Evolutionary conservation across 2,888 invertebrate genomes (phyloP).

Genomic region (Byasa hedistus): DNA sequence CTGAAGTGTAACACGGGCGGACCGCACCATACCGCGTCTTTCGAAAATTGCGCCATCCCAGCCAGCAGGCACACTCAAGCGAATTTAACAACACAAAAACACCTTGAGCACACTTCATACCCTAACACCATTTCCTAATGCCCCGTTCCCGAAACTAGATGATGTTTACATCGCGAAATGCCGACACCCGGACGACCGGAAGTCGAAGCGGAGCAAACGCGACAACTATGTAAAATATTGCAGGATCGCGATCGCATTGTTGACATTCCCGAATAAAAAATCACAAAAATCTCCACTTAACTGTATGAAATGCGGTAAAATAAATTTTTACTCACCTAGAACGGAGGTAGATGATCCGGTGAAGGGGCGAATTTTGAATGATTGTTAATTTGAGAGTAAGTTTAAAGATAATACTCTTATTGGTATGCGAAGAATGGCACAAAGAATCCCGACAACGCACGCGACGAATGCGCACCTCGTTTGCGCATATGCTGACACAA

Average conservation of each 20-base stretch:
- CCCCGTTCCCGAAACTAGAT: slow-evolving; percentile 73
- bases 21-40: slow-evolving; percentile 80
- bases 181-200: slow-evolving; percentile 79
- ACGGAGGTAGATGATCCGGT: slow-evolving; percentile 82
- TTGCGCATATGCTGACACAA: slow-evolving; percentile 89
- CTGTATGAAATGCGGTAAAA: slow-evolving; percentile 82
- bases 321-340: slow-evolving; percentile 86
- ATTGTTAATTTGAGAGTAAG: slow-evolving; percentile 83
- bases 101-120: slow-evolving; percentile 77
- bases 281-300: slow-evolving; percentile 79
- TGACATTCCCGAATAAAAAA: slow-evolving; percentile 84
- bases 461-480: slow-evolving; percentile 89
- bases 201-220: slow-evolving; percentile 83
- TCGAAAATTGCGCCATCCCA: slow-evolving; percentile 82
- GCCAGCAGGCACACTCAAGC: slow-evolving; percentile 77
- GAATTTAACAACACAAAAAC: slow-evolving; percentile 78
- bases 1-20: slow-evolving; percentile 80
- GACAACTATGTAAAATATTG: slow-evolving; percentile 89
- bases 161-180: slow-evolving; percentile 80
- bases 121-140: slow-evolving; percentile 70
- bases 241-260: slow-evolving; percentile 87
- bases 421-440: slow-evolving; percentile 98
- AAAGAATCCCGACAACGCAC: slow-evolving; percentile 98
- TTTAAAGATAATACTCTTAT: slow-evolving; percentile 86
- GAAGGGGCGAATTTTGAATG: slow-evolving; percentile 83